Base-by-base conservation (phyloP, 2,797 vertebrate species). In the Anableps anableps region DNA sequence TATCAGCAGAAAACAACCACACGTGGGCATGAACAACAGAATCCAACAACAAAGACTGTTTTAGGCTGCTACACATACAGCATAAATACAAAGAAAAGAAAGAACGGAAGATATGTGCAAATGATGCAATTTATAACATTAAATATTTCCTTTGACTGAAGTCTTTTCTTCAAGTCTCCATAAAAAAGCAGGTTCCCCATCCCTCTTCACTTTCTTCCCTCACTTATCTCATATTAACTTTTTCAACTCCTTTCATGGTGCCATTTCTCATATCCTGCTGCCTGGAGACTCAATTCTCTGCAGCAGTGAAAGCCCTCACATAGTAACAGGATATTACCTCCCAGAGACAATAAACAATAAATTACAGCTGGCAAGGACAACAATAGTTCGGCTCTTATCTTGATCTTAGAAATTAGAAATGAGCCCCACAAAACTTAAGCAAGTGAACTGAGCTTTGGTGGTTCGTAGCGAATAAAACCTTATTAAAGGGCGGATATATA, bases 191-290 rank as follows among this genome's bases (percentile, higher is more conserved):
- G 68, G 36, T 77, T 72, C 72, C 72, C 21, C 7, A 77, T 29
- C 23, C 47, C 50, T 66, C 43, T 72, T 70, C 70, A 38, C 53
- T 64, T n/a, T 34, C 70, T 74, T 77, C 23, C 36, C 60, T 38
- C 14, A 1, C 78, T n/a, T 70, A 80, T 87, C 80, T 68, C 45
- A 38, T 86, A 84, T 88, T 82, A 79, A 86, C 83, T 85, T 83
- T 81, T 80, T 86, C 51, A 83, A 84, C 78, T 85, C 76, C 77
- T 84, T 85, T 90, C 87, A 77, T 48, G 3, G 10, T 21, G 58
- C 58, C 78, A 16, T 82, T 89, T 89, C 82, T 93, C 85, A 91
- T 93, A 83, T 93, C 91, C 90, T 89, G 88, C 68, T 38, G 60
- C 16, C 72, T 23, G 11, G 62, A 75, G 73, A 83, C 85, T 88